Conservation (phyloP, 2,888 invertebrate genomes). For the Aporophyla lueneburgensis region DNA sequence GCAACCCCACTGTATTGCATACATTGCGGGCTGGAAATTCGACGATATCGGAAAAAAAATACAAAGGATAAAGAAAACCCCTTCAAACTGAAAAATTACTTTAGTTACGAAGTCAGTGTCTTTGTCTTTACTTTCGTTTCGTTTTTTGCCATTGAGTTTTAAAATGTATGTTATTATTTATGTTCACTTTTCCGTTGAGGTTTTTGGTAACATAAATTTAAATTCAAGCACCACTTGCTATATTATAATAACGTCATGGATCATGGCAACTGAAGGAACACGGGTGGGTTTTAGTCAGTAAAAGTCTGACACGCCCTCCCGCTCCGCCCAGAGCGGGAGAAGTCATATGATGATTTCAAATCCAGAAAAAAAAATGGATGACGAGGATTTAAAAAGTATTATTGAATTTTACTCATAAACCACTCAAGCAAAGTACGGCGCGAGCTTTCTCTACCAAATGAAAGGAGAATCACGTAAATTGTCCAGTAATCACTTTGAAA, state of each 20-base stretch:
- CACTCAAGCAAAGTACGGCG: neutral
- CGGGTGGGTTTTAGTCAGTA: too few relatives aligned
- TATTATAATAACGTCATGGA: too few relatives aligned
- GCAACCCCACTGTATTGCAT: constrained; percentile 46
- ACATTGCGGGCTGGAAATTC: constrained; percentile 70
- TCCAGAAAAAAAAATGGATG: too few relatives aligned
- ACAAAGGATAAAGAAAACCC: too few relatives aligned
- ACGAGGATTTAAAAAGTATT: too few relatives aligned
- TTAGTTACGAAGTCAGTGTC: neutral
- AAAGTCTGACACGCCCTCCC: too few relatives aligned
- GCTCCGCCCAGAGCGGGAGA: too few relatives aligned
- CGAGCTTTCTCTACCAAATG: neutral
- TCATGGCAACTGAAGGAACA: too few relatives aligned
- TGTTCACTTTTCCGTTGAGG: too few relatives aligned
- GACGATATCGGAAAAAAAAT: neutral
- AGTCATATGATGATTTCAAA: too few relatives aligned
- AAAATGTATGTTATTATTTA: neutral
- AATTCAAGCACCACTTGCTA: too few relatives aligned
- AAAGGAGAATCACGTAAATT: neutral
- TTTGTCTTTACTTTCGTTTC: neutral
- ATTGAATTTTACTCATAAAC: neutral
- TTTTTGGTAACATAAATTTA: too few relatives aligned
- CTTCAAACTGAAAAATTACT: neutral
- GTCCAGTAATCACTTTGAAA: neutral
- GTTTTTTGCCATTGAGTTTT: neutral